These are phyloP conservation scores for Paramormyrops kingsleyae DNA, from an alignment of 2,113 vertebrate genomes.

Conservation along the genomic window DNA sequence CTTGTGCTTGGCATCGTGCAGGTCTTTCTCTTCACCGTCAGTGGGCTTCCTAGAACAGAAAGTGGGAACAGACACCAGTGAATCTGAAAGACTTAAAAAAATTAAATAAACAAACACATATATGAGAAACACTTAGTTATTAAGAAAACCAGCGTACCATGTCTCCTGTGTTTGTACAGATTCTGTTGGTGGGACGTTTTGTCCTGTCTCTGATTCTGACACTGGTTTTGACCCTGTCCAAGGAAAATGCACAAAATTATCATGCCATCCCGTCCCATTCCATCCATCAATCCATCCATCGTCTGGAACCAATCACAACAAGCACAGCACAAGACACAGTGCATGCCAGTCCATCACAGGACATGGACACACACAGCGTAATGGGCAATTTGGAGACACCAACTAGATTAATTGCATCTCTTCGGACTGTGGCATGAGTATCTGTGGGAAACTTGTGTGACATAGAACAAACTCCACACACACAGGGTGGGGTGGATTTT, in stretches of 20 bases:
- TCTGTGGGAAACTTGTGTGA: background rate
- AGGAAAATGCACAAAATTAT: constrained; percentile 11
- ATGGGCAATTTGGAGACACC: background rate
- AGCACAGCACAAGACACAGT: background rate
- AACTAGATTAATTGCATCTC: background rate
- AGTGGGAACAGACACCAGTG: background rate
- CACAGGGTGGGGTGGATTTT: background rate
- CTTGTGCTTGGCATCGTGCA: background rate
- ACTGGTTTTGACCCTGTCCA: background rate
- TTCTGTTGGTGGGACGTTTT: background rate
- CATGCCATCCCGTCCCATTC: background rate
- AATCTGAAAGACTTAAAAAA: background rate
- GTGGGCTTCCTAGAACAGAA: background rate
- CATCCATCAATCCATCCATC: background rate
- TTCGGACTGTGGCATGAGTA: background rate
- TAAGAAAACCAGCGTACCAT: background rate
- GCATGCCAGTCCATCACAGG: background rate
- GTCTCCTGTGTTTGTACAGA: background rate
- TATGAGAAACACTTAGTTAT: background rate
- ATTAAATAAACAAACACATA: background rate
- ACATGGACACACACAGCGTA: background rate
- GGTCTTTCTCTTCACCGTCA: background rate
- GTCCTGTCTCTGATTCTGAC: constrained; percentile 16
- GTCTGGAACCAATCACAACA: background rate
- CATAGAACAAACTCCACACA: background rate